Percentiles rank a stretch among this genome's conserved stretches.
Evolutionary conservation across 2,797 vertebrate species (phyloP).

Genomic region (Psittacula derbiana): DNA sequence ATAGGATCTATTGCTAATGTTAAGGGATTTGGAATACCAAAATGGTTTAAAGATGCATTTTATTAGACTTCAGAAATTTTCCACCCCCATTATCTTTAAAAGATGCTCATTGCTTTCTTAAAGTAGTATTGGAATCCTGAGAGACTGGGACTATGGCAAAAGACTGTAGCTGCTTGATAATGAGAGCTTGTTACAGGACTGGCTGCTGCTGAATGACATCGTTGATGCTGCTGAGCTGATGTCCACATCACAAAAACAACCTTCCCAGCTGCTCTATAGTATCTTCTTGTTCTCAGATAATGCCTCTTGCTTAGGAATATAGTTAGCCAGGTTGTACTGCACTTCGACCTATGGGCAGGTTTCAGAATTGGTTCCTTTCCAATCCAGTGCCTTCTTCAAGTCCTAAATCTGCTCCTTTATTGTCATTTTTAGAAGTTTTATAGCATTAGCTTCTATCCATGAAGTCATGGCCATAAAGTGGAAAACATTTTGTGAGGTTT

Average conservation of each 20-base stretch:
- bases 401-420: not conserved
- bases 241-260: not conserved
- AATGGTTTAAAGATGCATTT: not conserved
- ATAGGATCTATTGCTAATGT: not conserved
- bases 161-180: not conserved
- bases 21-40: not conserved
- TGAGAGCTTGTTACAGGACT: not conserved
- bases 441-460: not conserved
- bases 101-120: not conserved
- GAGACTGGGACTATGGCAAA: not conserved
- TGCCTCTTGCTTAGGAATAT: not conserved
- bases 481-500: not conserved
- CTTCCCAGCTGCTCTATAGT: not conserved
- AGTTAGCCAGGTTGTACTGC: not conserved
- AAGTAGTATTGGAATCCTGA: not conserved
- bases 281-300: rapidly evolving
- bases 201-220: rapidly evolving
- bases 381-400: not conserved
- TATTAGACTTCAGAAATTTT: not conserved
- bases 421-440: not conserved
- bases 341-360: not conserved
- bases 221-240: not conserved
- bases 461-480: not conserved
- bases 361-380: not conserved
- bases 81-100: not conserved